Evolutionary conservation across 2,888 invertebrate genomes (phyloP).

Genomic region (Polyploca ridens): DNA sequence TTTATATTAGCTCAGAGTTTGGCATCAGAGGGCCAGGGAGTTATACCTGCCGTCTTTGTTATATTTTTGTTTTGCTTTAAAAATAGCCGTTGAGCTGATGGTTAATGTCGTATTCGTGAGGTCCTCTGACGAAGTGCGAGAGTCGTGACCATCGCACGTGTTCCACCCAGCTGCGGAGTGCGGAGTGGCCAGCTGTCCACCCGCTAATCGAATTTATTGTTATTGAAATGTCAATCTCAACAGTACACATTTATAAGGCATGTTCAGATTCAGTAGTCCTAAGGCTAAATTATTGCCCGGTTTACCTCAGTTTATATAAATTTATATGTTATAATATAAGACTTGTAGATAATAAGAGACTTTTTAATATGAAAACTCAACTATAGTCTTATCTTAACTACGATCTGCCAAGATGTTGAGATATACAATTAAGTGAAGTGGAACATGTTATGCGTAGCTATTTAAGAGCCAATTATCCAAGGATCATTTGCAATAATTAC

Average conservation of each 20-base stretch:
- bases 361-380: background rate
- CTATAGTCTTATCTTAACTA: conserved; percentile 11
- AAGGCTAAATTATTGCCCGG: conserved; percentile 12
- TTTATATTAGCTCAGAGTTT: background rate
- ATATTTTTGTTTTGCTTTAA: background rate
- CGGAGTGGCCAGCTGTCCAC: conserved; percentile 26
- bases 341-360: too few species aligned
- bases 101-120: conserved; percentile 49
- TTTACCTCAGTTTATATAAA: conserved; percentile 1
- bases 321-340: background rate
- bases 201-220: conserved; percentile 57
- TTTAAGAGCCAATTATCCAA: conserved; percentile 4
- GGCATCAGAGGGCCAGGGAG: background rate
- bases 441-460: background rate
- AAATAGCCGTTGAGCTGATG: background rate
- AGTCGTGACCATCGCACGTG: conserved; percentile 78
- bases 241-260: conserved; percentile 23
- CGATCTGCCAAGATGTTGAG: conserved; percentile 12
- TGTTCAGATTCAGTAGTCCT: conserved; percentile 18
- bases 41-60: background rate
- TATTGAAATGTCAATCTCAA: conserved; percentile 60
- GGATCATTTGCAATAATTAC: conserved; percentile 9
- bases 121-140: conserved; percentile 33
- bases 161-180: conserved; percentile 46
- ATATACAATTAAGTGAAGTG: conserved; percentile 3